A percentile compares a stretch with the other conserved stretches of the same genome.
phyloP scores from a whole-genome alignment of 2,113 vertebrate species.

The Fukomys damarensis region DNA sequence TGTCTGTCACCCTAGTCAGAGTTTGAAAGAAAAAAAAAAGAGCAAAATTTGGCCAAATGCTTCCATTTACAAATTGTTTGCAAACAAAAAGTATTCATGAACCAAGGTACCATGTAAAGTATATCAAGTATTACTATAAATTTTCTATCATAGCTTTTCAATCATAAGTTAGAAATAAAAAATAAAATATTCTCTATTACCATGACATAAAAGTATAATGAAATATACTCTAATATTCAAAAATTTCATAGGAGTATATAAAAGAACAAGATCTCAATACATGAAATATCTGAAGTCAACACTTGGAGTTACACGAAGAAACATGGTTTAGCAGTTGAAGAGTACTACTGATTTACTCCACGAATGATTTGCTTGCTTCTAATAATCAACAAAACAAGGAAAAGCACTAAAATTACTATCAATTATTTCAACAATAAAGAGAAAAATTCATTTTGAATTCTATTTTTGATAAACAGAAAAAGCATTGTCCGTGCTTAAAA shows the following conservation, averaged over 20 bases:
- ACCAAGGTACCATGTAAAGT: background rate
- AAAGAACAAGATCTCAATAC: background rate
- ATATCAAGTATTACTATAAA: background rate
- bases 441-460: slow-evolving; percentile 42
- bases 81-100: background rate
- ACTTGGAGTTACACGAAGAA: background rate
- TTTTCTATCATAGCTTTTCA: slow-evolving; percentile 13
- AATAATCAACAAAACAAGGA: slow-evolving; percentile 21
- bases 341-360: background rate
- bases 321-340: background rate
- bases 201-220: slow-evolving; percentile 13
- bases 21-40: background rate
- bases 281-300: background rate
- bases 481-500: background rate
- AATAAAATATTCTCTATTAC: slow-evolving; percentile 4
- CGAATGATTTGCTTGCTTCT: background rate
- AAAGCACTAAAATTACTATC: background rate
- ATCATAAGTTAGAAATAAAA: slow-evolving; percentile 11
- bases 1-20: background rate
- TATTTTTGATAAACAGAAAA: background rate
- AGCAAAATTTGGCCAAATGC: background rate
- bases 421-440: background rate
- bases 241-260: slow-evolving; percentile 1
- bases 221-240: background rate
- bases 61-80: background rate